These are phyloP conservation scores for Thereuonema tuberculata DNA, from an alignment of 1,140 invertebrate genomes.

Conservation along the genomic window DNA sequence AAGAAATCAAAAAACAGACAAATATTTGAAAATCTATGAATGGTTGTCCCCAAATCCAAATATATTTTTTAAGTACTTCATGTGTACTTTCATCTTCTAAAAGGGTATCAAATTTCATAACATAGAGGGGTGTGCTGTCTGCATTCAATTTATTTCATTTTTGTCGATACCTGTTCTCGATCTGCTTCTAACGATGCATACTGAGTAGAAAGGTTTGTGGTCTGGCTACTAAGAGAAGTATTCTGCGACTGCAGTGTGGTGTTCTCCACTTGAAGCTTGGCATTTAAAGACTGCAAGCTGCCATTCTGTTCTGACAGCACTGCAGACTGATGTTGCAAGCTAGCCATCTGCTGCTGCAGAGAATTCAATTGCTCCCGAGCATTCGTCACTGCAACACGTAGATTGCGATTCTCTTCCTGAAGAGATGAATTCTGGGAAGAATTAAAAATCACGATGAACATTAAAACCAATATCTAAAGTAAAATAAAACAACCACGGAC, in stretches of 20 bases:
- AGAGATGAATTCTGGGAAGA: slow-evolving; percentile 28
- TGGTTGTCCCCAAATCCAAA: not conserved
- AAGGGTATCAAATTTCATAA: no score
- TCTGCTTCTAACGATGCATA: slow-evolving; percentile 71
- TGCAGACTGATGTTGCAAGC: slow-evolving; percentile 21
- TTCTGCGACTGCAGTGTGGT: no score
- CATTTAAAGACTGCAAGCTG: slow-evolving; percentile 57
- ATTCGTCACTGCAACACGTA: slow-evolving; percentile 29
- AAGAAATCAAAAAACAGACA: not conserved
- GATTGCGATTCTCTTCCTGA: slow-evolving; percentile 28
- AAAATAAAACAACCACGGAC: slow-evolving; percentile 10
- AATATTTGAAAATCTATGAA: not conserved
- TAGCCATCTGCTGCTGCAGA: slow-evolving; percentile 38
- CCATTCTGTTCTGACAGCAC: slow-evolving; percentile 33
- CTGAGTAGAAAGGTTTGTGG: slow-evolving; percentile 64
- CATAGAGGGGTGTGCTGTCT: not conserved
- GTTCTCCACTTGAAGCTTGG: slow-evolving; percentile 70
- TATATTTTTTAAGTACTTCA: no score
- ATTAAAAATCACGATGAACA: no score
- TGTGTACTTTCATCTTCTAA: no score
- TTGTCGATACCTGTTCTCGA: slow-evolving; percentile 52
- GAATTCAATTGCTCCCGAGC: slow-evolving; percentile 40
- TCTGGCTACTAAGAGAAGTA: slow-evolving; percentile 66
- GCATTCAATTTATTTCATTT: not conserved
- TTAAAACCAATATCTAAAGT: no score